phyloP scores from a whole-genome alignment of 2,797 vertebrate genomes.

The Crax fasciolata region DNA sequence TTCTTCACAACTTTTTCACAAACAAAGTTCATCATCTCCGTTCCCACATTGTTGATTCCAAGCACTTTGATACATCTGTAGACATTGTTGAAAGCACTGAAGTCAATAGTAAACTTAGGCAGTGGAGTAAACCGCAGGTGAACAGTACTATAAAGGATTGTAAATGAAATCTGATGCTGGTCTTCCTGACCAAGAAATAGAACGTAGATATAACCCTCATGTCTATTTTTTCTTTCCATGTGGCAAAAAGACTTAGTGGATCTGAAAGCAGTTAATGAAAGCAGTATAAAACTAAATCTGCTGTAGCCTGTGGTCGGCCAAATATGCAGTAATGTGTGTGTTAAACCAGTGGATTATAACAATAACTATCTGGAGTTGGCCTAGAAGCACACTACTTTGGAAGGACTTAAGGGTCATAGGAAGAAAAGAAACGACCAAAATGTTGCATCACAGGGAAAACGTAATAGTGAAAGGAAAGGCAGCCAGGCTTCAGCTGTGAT shows the following conservation, averaged over 20 bases:
- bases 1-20: not conserved
- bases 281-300: not conserved
- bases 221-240: not conserved
- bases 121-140: not conserved
- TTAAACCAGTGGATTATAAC: not conserved
- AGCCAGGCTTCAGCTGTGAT: not conserved
- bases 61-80: not conserved
- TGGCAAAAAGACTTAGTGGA: not conserved
- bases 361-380: not conserved
- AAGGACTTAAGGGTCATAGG: not conserved
- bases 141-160: not conserved
- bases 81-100: not conserved
- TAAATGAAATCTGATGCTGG: not conserved
- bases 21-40: not conserved
- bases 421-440: not conserved
- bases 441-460: not conserved
- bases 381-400: not conserved
- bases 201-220: not conserved
- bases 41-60: not conserved
- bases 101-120: not conserved
- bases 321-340: not conserved
- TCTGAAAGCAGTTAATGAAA: constrained; percentile 31
- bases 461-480: not conserved
- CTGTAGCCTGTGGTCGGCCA: not conserved
- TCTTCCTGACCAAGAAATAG: not conserved